Percentiles rank a stretch among this genome's conserved stretches.
phyloP scores from a whole-genome alignment of 2,113 vertebrate species.

The Chitala chitala region DNA sequence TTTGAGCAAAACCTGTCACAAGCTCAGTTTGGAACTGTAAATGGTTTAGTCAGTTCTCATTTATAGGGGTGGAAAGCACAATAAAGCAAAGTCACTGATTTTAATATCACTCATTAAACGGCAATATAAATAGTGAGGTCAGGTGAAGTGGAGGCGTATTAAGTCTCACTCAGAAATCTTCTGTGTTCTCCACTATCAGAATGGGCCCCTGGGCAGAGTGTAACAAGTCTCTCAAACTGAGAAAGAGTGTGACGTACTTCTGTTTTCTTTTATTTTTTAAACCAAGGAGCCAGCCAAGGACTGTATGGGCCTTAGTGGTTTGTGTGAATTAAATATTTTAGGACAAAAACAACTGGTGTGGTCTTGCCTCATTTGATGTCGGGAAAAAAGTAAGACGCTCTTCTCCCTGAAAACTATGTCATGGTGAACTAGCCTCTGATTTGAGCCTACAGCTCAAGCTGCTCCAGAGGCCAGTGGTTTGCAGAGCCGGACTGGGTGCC shows the following conservation, averaged over 20 bases:
- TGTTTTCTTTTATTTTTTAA: too few relatives aligned
- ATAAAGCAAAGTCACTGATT: neutral
- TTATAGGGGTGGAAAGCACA: neutral
- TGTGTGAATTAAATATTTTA: conserved; percentile 47
- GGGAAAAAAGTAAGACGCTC: neutral
- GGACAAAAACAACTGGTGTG: neutral
- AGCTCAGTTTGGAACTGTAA: neutral
- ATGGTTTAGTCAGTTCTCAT: neutral
- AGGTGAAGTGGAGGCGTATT: neutral
- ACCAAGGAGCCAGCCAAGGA: conserved; percentile 39
- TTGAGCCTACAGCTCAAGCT: neutral
- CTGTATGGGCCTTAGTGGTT: conserved; percentile 39
- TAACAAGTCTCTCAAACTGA: conserved; percentile 44
- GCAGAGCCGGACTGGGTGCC: conserved; percentile 2
- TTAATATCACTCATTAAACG: neutral
- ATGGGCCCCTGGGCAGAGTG: conserved; percentile 23
- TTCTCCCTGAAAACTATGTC: neutral
- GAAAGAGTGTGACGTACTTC: conserved; percentile 27
- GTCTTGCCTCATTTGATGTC: conserved; percentile 7
- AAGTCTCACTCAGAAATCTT: neutral
- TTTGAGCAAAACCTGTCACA: neutral
- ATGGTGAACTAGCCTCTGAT: neutral
- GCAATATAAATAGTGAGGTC: neutral
- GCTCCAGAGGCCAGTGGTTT: neutral
- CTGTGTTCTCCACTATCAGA: neutral